phyloP scores from a whole-genome alignment of 1,140 invertebrate genomes.

The Anastatus disparis region DNA sequence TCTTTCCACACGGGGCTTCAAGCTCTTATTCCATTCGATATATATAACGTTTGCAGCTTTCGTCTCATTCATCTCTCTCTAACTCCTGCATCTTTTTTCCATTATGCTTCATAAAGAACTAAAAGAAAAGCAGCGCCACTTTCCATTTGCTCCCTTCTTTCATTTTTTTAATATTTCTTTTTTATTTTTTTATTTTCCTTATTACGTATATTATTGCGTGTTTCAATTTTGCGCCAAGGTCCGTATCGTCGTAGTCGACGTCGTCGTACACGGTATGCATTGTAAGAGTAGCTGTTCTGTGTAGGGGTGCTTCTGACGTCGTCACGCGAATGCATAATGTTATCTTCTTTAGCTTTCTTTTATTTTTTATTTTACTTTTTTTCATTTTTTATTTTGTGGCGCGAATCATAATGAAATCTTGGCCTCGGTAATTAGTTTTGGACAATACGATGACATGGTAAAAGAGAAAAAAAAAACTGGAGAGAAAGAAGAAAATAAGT shows the following conservation, averaged over 20 bases:
- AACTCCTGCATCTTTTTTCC: constrained; percentile 20
- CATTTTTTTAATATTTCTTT: too few species aligned
- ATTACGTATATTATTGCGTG: background rate
- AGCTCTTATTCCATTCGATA: constrained; percentile 15
- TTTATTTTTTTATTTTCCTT: constrained; percentile 19
- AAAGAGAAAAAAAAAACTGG: too few species aligned
- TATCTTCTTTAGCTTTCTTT: too few species aligned
- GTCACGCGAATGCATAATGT: too few species aligned
- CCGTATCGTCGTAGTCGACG: too few species aligned
- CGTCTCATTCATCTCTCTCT: background rate
- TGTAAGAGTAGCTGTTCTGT: background rate
- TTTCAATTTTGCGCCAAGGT: constrained; percentile 4
- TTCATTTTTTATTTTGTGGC: background rate
- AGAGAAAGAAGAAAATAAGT: background rate
- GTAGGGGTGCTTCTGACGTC: too few species aligned
- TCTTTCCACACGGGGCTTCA: background rate
- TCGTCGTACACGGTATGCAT: background rate
- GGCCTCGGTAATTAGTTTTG: constrained; percentile 56
- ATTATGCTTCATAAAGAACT: constrained; percentile 20
- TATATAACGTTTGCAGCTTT: background rate
- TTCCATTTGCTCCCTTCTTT: constrained; percentile 17
- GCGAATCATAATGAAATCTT: constrained; percentile 47
- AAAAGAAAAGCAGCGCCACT: constrained; percentile 7
- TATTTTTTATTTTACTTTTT: constrained; percentile 15
- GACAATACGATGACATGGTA: too few species aligned